A percentile compares a stretch with the other conserved stretches of the same genome.
phyloP scores from a whole-genome alignment of 1,140 invertebrate species.

The Neuroterus valhalla region DNA sequence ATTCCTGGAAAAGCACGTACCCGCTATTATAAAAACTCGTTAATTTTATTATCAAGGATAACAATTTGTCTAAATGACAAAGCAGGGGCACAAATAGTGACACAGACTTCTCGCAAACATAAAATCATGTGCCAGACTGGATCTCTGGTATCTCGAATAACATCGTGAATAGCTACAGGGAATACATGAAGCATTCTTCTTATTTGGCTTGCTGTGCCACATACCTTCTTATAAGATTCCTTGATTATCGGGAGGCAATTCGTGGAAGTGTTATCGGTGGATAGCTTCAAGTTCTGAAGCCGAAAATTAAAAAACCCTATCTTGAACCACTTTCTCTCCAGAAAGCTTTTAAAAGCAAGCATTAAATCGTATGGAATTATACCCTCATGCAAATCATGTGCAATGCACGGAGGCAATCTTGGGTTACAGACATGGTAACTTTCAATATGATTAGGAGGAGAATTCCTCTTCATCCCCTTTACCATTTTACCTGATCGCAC shows the following conservation, averaged over 20 bases:
- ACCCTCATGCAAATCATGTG: slow-evolving; percentile 39
- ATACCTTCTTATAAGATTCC: slow-evolving; percentile 1
- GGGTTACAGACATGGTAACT: slow-evolving; percentile 45
- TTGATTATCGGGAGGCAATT: slow-evolving; percentile 37
- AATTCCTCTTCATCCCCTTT: slow-evolving; percentile 44
- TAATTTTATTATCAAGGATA: slow-evolving; percentile 33
- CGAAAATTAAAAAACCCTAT: too few relatives aligned
- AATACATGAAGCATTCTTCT: too few relatives aligned
- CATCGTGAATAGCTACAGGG: too few relatives aligned
- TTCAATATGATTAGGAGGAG: slow-evolving; percentile 44
- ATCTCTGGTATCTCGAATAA: too few relatives aligned
- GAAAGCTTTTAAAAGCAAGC: too few relatives aligned
- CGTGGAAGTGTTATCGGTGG: too few relatives aligned
- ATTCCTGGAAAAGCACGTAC: slow-evolving; percentile 31
- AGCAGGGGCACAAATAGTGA: too few relatives aligned
- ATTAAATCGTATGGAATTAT: slow-evolving; percentile 45
- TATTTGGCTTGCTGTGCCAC: slow-evolving; percentile 35
- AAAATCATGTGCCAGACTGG: slow-evolving; percentile 45
- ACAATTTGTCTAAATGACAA: too few relatives aligned
- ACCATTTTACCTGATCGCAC: slow-evolving; percentile 20
- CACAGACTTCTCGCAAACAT: slow-evolving; percentile 42
- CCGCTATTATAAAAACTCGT: slow-evolving; percentile 39
- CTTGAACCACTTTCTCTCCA: too few relatives aligned
- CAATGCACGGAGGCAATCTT: too few relatives aligned
- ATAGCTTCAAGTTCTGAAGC: too few relatives aligned